Evolutionary conservation across 2,888 invertebrate species (phyloP).

Genomic region (Ophion costatus): DNA sequence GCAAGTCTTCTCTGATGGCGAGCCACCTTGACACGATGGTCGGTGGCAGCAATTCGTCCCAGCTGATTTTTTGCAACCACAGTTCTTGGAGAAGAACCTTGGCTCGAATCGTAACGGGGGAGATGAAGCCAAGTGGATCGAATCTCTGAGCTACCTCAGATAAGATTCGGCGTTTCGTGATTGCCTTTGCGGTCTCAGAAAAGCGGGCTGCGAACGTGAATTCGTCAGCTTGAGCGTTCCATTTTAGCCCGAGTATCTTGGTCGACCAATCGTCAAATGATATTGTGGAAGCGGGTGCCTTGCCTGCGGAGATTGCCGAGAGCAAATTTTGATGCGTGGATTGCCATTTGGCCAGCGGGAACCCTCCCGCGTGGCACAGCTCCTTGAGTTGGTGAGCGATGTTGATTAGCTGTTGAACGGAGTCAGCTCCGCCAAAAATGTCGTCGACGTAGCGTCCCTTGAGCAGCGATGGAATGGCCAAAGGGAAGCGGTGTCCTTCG

Average conservation of each 20-base stretch:
- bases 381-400: constrained; percentile 28
- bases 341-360: constrained; percentile 48
- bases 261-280: constrained; percentile 37
- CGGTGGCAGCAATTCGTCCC: constrained; percentile 53
- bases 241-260: constrained; percentile 47
- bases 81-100: constrained; percentile 60
- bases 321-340: neutral
- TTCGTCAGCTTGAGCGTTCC: constrained; percentile 23
- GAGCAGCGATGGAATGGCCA: constrained; percentile 33
- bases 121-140: constrained; percentile 60
- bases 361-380: constrained; percentile 61
- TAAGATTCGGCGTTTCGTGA: constrained; percentile 49
- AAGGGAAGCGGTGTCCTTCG: constrained; percentile 44
- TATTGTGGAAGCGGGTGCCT: neutral
- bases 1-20: constrained; percentile 42
- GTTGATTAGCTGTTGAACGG: neutral
- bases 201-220: constrained; percentile 13
- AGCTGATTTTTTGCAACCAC: constrained; percentile 54
- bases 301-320: neutral
- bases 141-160: constrained; percentile 58
- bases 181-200: neutral
- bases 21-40: constrained; percentile 10
- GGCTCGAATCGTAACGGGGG: constrained; percentile 54
- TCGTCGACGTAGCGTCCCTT: constrained; percentile 65
- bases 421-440: constrained; percentile 56